phyloP scores from a whole-genome alignment of 53 echinoderm and acorn worm species.

The Hippasteria phrygiana region DNA sequence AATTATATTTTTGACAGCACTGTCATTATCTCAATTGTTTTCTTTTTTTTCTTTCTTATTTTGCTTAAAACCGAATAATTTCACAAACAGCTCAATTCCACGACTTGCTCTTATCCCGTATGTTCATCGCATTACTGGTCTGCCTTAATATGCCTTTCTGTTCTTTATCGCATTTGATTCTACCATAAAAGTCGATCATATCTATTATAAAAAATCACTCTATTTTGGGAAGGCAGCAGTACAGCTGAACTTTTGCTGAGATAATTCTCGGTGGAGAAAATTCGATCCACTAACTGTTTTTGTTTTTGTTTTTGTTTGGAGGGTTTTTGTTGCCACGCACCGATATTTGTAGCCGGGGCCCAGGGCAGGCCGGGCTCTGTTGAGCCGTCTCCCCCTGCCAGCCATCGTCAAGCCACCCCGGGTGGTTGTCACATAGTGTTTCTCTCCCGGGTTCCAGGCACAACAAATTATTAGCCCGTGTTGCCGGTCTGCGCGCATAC shows the following conservation, averaged over 20 bases:
- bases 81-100: no score
- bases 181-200: no score
- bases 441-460: conserved; percentile 39
- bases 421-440: conserved; percentile 57
- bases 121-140: no score
- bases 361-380: background rate
- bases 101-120: no score
- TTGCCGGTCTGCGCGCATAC: no score
- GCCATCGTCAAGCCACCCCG: conserved; percentile 21
- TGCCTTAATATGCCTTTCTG: no score
- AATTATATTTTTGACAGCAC: background rate
- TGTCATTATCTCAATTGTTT: background rate
- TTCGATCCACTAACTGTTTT: conserved; percentile 42
- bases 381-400: conserved; percentile 8
- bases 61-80: background rate
- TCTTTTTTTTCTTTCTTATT: background rate
- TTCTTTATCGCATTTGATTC: no score
- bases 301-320: no score
- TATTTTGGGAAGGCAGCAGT: conserved; percentile 1
- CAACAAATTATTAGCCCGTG: conserved; percentile 41
- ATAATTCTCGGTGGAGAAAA: conserved; percentile 23
- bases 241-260: conserved; percentile 25
- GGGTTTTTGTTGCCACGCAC: conserved; percentile 45
- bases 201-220: background rate
- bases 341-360: conserved; percentile 38